Percentiles rank a stretch among this genome's conserved stretches.
These are phyloP conservation scores for Poicephalus meyeri DNA, from an alignment of 2,113 vertebrate species.

Conservation along the genomic window DNA sequence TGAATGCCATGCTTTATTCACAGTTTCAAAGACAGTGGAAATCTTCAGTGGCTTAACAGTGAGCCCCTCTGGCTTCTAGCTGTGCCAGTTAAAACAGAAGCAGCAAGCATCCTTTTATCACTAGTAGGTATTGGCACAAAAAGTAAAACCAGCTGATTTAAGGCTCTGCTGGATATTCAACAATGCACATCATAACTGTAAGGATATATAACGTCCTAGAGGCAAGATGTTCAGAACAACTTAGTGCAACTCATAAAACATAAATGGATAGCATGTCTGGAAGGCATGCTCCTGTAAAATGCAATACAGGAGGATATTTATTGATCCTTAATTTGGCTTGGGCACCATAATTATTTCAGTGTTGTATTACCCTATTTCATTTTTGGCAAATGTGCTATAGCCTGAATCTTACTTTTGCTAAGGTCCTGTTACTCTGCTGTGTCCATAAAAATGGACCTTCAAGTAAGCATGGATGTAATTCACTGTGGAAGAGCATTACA, in stretches of 20 bases:
- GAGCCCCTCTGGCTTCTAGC: neutral
- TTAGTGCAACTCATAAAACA: neutral
- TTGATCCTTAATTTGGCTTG: slow-evolving; percentile 22
- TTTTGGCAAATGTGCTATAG: neutral
- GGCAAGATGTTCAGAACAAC: neutral
- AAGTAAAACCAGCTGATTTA: neutral
- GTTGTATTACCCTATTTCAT: neutral
- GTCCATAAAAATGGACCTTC: neutral
- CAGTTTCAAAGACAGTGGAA: neutral
- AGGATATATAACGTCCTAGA: neutral
- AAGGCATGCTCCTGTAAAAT: neutral
- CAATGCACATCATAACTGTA: neutral
- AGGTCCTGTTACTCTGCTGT: neutral
- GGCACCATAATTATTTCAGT: neutral
- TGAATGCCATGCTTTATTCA: neutral
- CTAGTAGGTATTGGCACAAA: neutral
- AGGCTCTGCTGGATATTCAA: neutral
- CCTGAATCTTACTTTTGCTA: neutral
- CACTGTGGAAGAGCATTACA: neutral
- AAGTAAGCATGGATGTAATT: neutral
- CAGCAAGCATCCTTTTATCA: neutral
- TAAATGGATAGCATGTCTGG: neutral
- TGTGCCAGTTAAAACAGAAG: slow-evolving; percentile 17
- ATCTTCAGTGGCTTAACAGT: neutral
- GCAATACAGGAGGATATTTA: neutral